phyloP scores from a whole-genome alignment of 2,113 vertebrate genomes.

The Myiopsitta monachus region DNA sequence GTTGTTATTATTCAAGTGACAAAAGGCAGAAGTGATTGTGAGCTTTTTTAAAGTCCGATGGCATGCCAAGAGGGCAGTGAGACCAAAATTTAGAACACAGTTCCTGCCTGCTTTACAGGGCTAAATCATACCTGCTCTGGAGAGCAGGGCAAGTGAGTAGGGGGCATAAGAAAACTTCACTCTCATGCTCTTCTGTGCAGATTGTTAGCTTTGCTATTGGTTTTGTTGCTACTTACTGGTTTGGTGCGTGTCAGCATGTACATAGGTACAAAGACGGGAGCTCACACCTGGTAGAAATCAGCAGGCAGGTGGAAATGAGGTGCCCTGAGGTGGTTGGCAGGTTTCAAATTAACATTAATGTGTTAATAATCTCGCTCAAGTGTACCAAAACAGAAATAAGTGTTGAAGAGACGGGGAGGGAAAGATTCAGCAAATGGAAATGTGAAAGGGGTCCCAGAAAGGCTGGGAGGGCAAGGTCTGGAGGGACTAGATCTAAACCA shows the following conservation, averaged over 20 bases:
- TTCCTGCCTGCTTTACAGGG: not conserved
- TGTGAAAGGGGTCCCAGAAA: not conserved
- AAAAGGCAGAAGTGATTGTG: not conserved
- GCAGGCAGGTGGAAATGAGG: not conserved
- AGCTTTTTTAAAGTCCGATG: not conserved
- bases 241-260: fast-evolving
- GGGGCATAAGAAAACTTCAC: not conserved
- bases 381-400: not conserved
- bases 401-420: not conserved
- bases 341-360: not conserved
- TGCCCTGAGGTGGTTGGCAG: not conserved
- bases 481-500: not conserved
- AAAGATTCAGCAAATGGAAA: not conserved
- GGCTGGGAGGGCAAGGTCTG: not conserved
- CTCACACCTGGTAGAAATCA: not conserved
- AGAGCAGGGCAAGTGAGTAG: not conserved
- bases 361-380: not conserved
- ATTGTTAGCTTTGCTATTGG: not conserved
- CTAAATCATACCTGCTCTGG: not conserved
- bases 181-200: not conserved
- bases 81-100: not conserved
- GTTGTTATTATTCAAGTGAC: not conserved
- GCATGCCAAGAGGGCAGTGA: not conserved
- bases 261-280: not conserved
- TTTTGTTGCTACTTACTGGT: not conserved